A percentile compares a stretch with the other conserved stretches of the same genome.
Evolutionary conservation across 37 sponge, comb jelly and placozoan species (phyloP).

Genomic region (Ianthella basta): DNA sequence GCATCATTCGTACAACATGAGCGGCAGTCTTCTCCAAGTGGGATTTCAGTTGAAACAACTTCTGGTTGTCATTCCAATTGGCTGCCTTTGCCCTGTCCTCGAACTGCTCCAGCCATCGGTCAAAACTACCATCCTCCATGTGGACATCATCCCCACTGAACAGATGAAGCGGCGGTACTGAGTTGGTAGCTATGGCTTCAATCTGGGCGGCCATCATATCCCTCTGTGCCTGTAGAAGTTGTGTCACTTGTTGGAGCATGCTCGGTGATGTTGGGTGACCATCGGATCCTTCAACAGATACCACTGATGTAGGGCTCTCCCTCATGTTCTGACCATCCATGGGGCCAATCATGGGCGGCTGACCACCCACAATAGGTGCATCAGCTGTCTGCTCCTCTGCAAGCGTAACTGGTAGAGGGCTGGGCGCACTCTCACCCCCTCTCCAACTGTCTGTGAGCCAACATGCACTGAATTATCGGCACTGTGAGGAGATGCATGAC

Average conservation of each 20-base stretch:
- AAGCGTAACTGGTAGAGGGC: too few relatives aligned
- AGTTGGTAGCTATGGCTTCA: too few relatives aligned
- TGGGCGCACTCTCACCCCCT: too few relatives aligned
- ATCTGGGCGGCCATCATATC: too few relatives aligned
- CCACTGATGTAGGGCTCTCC: background rate
- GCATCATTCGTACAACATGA: background rate
- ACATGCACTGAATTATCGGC: background rate
- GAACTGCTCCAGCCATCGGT: conserved; percentile 24
- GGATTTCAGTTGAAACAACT: conserved; percentile 14
- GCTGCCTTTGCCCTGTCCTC: conserved; percentile 21
- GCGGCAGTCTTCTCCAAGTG: conserved; percentile 9
- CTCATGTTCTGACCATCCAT: background rate
- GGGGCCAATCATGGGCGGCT: background rate
- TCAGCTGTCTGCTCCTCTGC: too few relatives aligned
- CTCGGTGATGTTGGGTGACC: background rate
- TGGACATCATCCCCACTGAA: background rate
- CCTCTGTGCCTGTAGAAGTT: too few relatives aligned
- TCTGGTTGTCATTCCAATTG: conserved; percentile 8
- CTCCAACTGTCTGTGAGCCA: background rate
- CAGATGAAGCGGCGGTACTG: background rate
- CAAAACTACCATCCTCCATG: background rate
- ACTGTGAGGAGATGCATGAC: background rate
- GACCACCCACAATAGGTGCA: background rate
- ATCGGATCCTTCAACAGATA: background rate
- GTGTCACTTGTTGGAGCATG: too few relatives aligned